These are phyloP conservation scores for Calycopis cecrops DNA, from an alignment of 1,140 invertebrate species.

Conservation along the genomic window DNA sequence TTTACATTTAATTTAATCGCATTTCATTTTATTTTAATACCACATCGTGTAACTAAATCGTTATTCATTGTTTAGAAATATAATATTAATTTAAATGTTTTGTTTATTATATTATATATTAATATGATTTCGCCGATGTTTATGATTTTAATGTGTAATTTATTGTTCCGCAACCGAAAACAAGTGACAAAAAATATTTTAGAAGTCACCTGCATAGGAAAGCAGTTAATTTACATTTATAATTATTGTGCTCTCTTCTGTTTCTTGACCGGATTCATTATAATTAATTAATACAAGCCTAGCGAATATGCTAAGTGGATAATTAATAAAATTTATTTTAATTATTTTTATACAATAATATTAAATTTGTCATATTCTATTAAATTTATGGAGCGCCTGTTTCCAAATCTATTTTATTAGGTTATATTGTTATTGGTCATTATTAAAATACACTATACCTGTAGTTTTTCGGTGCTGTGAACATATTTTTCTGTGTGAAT, in stretches of 20 bases:
- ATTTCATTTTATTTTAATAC: no score
- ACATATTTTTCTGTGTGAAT: no score
- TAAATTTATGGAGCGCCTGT: constrained; percentile 4
- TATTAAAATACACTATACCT: no score
- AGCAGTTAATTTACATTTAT: constrained; percentile 6
- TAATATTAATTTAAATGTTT: not conserved
- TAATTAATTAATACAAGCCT: constrained; percentile 7
- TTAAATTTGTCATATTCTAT: constrained; percentile 8
- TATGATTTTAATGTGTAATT: constrained; percentile 9
- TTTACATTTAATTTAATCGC: no score
- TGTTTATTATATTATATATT: not conserved
- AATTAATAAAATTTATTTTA: not conserved
- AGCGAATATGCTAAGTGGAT: constrained; percentile 4
- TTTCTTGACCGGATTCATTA: not conserved
- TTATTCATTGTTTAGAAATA: not conserved
- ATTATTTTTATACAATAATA: no score
- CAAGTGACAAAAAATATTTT: constrained; percentile 8
- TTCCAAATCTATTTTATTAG: not conserved
- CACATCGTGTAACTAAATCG: not conserved
- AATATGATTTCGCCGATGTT: not conserved
- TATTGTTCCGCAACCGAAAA: constrained; percentile 5
- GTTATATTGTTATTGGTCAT: not conserved
- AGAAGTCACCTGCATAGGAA: constrained; percentile 4
- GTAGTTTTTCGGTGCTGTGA: no score
- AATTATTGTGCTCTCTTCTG: constrained; percentile 4